Conservation (phyloP, 2,888 invertebrate species). For the Caradrina kadenii region DNA sequence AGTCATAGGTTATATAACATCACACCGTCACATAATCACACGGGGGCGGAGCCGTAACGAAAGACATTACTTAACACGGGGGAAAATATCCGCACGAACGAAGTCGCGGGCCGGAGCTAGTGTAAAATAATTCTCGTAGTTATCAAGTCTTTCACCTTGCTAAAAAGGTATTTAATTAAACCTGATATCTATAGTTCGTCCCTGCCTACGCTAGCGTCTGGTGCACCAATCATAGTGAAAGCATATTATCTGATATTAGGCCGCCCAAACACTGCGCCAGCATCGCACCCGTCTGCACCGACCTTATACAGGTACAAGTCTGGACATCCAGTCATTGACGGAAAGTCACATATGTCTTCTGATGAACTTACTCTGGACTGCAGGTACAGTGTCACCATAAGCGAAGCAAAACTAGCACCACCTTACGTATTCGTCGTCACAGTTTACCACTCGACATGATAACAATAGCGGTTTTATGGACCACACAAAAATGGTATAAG, state of each 20-base stretch:
- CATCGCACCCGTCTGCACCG: slow-evolving; percentile 15
- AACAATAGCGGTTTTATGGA: background rate
- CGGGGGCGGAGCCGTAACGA: too few species aligned
- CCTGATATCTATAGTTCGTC: slow-evolving; percentile 17
- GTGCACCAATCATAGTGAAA: slow-evolving; percentile 62
- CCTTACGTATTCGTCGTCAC: background rate
- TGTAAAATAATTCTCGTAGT: too few species aligned
- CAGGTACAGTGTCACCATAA: too few species aligned
- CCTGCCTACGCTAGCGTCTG: slow-evolving; percentile 50
- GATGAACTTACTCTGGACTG: background rate
- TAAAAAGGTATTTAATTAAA: background rate
- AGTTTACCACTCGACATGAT: too few species aligned
- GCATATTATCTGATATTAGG: slow-evolving; percentile 52
- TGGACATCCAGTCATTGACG: background rate
- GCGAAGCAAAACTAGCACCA: too few species aligned
- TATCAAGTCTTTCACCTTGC: background rate
- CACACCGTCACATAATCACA: too few species aligned
- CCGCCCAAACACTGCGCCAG: slow-evolving; percentile 5
- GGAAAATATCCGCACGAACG: too few species aligned
- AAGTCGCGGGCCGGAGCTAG: too few species aligned
- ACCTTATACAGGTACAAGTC: slow-evolving; percentile 1
- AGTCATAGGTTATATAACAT: too few species aligned
- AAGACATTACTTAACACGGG: too few species aligned
- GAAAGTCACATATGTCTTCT: background rate
- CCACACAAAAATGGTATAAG: background rate